Evolutionary conservation across 1,140 invertebrate species (phyloP), one percentile per base, ranked within the genome.

Genomic region (Philotrypesis tridentata): DNA sequence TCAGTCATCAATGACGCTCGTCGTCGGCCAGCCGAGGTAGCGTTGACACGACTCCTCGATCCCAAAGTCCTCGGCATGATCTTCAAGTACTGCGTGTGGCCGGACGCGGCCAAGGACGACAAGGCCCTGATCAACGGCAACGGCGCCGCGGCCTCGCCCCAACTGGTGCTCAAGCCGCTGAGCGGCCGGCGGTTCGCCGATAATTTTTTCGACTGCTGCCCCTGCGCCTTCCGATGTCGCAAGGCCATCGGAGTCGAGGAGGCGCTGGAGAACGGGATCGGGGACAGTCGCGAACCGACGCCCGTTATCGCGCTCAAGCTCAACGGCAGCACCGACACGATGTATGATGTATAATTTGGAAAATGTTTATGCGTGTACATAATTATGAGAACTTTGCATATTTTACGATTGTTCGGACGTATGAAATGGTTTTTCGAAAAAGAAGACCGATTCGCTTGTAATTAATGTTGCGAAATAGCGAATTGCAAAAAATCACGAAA

Each of bases 171-270:
- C 4, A 65, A 78, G 21, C 68, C 67, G 6, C 1, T 23, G 80
- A 85, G 79, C 37, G 86, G 87, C n/a, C 77, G 77, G 2, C 89
- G 87, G 72, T 84, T 90, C 61, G 82, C 86, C 9, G 84, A 87
- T 12, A 85, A 83, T 48, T 82, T 91, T 78, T 86, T 92, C 14
- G 87, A 87, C 27, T 92, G 91, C 70, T 92, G 91, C 37, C 91
- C 91, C 0, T 92, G 91, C 67, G 85, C 88, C 21, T 92, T 92
- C 81, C 87, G 91, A 4, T 89, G 88, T 61, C 83, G 90, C 75
- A 85, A 84, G 31, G 80, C 90, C 3, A 86, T 91, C 33, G 90
- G 86, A 17, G 80, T 91, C 17, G 86, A 79, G 77, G 86, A 12
- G 83, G 76, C 75, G 84, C n/a, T 48, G n/a, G 43, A 86, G 7